Evolutionary conservation across 2,797 vertebrate species (phyloP).

Genomic region (Eulemur albifrons): DNA sequence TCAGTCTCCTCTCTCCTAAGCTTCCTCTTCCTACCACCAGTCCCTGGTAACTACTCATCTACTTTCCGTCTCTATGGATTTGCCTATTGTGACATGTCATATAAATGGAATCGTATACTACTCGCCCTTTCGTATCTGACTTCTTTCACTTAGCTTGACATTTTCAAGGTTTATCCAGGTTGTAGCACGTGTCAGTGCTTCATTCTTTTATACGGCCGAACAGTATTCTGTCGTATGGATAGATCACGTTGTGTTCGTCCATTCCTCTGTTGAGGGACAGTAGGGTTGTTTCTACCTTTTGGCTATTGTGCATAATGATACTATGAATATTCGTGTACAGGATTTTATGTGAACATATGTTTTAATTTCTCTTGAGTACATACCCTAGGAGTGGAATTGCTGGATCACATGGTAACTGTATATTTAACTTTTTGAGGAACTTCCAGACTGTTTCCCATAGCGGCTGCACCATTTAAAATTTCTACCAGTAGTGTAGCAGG

Average conservation of each 20-base stretch:
- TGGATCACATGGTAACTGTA: neutral
- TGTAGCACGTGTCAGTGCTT: neutral
- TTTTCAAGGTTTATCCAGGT: neutral
- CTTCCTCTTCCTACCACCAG: no score
- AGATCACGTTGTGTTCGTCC: neutral
- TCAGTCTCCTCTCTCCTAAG: rapidly evolving
- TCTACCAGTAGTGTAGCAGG: neutral
- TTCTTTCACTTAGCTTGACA: neutral
- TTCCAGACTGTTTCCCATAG: neutral
- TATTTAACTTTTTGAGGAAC: neutral
- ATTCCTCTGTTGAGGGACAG: neutral
- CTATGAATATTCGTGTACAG: neutral
- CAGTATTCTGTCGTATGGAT: neutral
- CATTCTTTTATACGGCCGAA: neutral
- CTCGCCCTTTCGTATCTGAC: neutral
- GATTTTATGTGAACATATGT: neutral
- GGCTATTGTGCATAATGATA: neutral
- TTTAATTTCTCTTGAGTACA: neutral
- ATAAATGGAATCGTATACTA: neutral
- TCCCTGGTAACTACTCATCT: neutral
- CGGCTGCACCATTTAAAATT: neutral
- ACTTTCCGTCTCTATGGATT: neutral
- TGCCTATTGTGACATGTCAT: neutral
- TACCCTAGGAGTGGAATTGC: neutral
- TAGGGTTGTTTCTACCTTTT: neutral